Percentiles rank a stretch among this genome's conserved stretches.
Conservation (phyloP, 2,113 vertebrate species). For the Nannospalax galili region DNA sequence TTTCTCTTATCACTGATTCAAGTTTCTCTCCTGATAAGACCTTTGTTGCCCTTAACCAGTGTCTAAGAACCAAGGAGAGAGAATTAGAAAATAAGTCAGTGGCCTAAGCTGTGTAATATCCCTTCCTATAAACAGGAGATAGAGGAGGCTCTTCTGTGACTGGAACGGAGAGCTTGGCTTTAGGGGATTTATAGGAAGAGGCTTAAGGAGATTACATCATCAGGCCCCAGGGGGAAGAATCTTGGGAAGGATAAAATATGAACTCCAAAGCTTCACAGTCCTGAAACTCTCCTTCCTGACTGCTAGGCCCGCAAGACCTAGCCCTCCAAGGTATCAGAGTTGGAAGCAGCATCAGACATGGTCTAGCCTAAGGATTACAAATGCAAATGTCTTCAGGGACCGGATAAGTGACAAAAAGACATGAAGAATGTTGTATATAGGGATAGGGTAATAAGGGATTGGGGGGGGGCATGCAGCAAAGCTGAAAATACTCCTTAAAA, state of each 20-base stretch:
- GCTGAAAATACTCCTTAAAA: not conserved
- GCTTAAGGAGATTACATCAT: not conserved
- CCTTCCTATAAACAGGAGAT: not conserved
- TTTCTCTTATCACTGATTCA: not conserved
- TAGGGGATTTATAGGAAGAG: constrained; percentile 41
- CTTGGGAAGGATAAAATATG: not conserved
- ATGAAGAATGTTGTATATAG: not conserved
- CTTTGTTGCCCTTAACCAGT: not conserved
- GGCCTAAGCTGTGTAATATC: not conserved
- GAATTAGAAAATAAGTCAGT: constrained; percentile 31
- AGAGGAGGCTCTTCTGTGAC: constrained; percentile 17
- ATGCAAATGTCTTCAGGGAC: not conserved
- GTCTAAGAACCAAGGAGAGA: constrained; percentile 17
- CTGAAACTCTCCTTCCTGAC: not conserved
- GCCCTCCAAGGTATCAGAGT: not conserved
- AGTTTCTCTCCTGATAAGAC: not conserved
- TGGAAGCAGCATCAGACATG: not conserved
- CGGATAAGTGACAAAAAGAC: not conserved
- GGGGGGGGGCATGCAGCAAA: not conserved
- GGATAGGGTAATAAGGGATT: not conserved
- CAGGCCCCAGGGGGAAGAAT: not conserved
- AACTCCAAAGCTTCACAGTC: not conserved
- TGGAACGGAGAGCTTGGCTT: not conserved
- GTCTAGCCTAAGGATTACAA: not conserved
- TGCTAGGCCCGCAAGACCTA: not conserved